Base-by-base conservation (phyloP, 1,140 invertebrate genomes). In the Heliconius hewitsoni region DNA sequence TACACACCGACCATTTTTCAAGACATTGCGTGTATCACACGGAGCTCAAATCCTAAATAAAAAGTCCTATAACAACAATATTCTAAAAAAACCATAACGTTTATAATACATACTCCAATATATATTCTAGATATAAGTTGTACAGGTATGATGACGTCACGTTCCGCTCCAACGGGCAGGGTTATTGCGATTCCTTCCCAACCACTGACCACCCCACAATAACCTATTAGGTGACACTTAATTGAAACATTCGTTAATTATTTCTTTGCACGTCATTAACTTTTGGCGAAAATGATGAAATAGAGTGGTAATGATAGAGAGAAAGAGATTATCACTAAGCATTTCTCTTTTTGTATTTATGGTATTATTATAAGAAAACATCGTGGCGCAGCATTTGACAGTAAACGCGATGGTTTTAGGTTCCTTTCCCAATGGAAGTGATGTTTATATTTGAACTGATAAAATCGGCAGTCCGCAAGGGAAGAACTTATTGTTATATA, bases 181-280 rank as follows among this genome's bases (percentile, higher is more conserved):
- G 84, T 84, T 84, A 88, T 82, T 87, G 82, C 85, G 82, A 85
- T 84, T 83, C 77, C 78, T 87, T 87, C 86, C 86, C 82, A 77
- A 73, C 82, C 77, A 82, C 76, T 79, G 79, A 57, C 81, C 83
- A 71, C 80, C 80, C 73, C 73, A 52, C 71, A 76, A 82, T 81
- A 72, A 78, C 74, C 76, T 74, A 85, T 86, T 88, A 83, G 78
- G 55, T 78, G 76, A 71, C 83, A 84, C 86, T 85, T 89, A 86
- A 90, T 88, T 87, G 87, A 85, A 90, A 86, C 76, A 50, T 75
- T 75, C 74, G 27, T 71, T 80, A 76, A 83, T 83, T 83, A 83
- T 78, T 81, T 74, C 82, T 60, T 83, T 52, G 55, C 82, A 60
- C 52, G 19, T 76, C 82, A 83, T 81, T 81, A 78, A 50, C 55